phyloP scores from a whole-genome alignment of 2,888 invertebrate genomes.

The Rhabditoides inermis region DNA sequence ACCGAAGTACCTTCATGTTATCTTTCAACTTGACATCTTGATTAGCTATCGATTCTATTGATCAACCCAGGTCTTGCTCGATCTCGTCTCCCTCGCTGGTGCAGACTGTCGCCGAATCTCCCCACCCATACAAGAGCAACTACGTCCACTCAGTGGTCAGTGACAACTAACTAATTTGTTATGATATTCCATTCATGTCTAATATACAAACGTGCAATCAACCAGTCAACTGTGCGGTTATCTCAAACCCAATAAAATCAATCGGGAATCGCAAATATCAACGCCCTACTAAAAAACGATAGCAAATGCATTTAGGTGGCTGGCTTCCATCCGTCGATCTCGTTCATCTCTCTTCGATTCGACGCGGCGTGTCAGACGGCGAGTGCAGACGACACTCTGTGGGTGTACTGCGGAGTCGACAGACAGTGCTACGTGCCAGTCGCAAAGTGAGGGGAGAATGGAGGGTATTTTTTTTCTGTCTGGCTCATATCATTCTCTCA shows the following conservation, averaged over 20 bases:
- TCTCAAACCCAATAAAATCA: too few relatives aligned
- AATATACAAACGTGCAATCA: too few relatives aligned
- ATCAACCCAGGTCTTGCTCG: too few relatives aligned
- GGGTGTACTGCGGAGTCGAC: slow-evolving; percentile 21
- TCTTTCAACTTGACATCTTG: too few relatives aligned
- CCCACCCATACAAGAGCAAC: slow-evolving; percentile 83
- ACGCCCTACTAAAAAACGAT: too few relatives aligned
- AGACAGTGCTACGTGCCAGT: slow-evolving; percentile 52
- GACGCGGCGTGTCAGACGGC: slow-evolving; percentile 83
- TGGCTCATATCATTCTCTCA: background rate
- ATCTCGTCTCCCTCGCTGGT: too few relatives aligned
- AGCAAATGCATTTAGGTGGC: slow-evolving; percentile 61
- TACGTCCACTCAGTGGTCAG: slow-evolving; percentile 42
- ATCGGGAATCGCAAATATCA: too few relatives aligned
- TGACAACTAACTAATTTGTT: too few relatives aligned
- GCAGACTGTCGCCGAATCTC: slow-evolving; percentile 65
- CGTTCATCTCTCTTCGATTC: slow-evolving; percentile 87
- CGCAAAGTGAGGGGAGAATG: slow-evolving; percentile 9
- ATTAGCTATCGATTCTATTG: too few relatives aligned
- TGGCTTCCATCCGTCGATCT: slow-evolving; percentile 75
- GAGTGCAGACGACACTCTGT: slow-evolving; percentile 17
- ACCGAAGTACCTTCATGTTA: too few relatives aligned
- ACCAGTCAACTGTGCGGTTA: too few relatives aligned
- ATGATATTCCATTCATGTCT: too few relatives aligned
- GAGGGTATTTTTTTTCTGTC: background rate